Conservation (phyloP, 2,888 invertebrate genomes). For the Erebia ligea region DNA sequence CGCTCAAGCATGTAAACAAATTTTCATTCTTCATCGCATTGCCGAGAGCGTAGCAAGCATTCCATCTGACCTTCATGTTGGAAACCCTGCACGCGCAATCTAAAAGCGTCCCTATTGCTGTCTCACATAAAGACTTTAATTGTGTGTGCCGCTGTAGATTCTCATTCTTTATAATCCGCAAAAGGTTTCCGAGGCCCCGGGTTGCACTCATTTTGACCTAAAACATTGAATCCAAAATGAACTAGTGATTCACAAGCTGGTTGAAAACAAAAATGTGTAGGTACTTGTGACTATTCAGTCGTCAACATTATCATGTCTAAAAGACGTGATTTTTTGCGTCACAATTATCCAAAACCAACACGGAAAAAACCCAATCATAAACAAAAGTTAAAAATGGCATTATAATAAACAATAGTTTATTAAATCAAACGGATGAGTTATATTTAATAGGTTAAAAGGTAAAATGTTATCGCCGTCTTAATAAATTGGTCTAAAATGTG, state of each 20-base stretch:
- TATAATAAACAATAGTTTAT: constrained; percentile 1
- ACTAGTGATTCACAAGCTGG: neutral
- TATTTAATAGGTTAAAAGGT: neutral
- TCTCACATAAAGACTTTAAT: constrained; percentile 80
- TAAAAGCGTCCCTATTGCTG: constrained; percentile 86
- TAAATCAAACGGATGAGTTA: neutral
- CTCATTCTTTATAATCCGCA: constrained; percentile 84
- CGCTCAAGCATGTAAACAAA: constrained; percentile 70
- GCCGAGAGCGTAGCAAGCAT: constrained; percentile 94
- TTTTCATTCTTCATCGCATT: constrained; percentile 87
- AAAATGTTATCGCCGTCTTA: constrained; percentile 7
- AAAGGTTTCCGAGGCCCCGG: constrained; percentile 90
- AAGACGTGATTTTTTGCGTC: neutral
- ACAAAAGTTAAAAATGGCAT: constrained; percentile 10
- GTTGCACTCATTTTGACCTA: constrained; percentile 89
- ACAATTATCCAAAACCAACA: neutral
- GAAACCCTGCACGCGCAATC: constrained; percentile 87
- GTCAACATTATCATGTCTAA: neutral
- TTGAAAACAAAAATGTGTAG: neutral
- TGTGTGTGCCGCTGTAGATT: constrained; percentile 72
- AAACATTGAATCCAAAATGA: constrained; percentile 5
- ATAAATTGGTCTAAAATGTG: neutral
- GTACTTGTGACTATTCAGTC: neutral
- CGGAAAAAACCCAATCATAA: neutral
- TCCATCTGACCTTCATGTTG: constrained; percentile 96